Conservation (phyloP, 2,888 invertebrate genomes). For the Apotomis betuletana region DNA sequence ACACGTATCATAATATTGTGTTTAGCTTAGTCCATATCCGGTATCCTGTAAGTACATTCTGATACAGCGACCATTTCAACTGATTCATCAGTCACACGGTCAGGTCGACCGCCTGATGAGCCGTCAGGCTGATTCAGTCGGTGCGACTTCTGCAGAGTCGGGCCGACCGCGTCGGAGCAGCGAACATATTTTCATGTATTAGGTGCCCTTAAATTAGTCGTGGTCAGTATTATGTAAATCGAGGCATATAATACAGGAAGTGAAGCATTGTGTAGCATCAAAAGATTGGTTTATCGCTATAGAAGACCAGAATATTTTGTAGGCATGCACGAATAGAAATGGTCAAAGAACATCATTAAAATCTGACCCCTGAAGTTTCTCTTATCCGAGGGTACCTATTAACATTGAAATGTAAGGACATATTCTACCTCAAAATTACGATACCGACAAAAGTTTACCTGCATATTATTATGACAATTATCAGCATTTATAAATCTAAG, state of each 20-base stretch:
- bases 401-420: slow-evolving; percentile 5
- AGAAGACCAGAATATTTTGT: neutral
- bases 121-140: neutral
- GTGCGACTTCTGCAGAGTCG: neutral
- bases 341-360: no score
- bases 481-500: neutral
- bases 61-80: slow-evolving; percentile 3
- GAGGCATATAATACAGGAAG: no score
- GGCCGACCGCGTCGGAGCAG: neutral
- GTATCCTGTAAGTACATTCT: slow-evolving; percentile 4
- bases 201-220: neutral
- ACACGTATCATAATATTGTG: neutral
- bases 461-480: neutral
- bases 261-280: no score
- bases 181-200: neutral
- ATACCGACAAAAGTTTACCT: neutral
- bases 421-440: slow-evolving; percentile 31
- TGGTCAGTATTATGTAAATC: no score
- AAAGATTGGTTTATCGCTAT: no score
- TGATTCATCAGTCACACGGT: neutral
- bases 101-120: neutral
- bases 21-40: slow-evolving; percentile 9
- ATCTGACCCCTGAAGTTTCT: neutral
- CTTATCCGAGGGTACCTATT: neutral
- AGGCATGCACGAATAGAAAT: neutral